phyloP scores from a whole-genome alignment of 2,113 vertebrate species.

The Machaerirhynchus nigripectus region DNA sequence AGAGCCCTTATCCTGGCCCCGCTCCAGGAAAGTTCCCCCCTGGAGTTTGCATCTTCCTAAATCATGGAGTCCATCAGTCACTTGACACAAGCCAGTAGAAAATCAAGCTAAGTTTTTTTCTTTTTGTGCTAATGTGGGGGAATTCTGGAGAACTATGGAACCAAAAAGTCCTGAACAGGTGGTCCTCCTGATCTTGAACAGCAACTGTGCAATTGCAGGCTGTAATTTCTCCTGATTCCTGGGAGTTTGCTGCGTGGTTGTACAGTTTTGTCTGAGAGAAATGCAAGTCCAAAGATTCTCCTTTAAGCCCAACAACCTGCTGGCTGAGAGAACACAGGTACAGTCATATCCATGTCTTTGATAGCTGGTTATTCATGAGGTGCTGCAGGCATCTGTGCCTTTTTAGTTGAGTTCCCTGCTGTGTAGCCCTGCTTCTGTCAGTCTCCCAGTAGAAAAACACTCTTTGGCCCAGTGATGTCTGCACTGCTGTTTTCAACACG shows the following conservation, averaged over 20 bases:
- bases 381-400: neutral
- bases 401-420: neutral
- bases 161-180: neutral
- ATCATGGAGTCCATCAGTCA: neutral
- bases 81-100: neutral
- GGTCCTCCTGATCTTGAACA: neutral
- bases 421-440: neutral
- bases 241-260: neutral
- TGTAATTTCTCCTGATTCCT: neutral
- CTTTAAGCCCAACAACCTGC: neutral
- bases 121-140: neutral
- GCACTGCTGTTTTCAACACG: neutral
- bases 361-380: neutral
- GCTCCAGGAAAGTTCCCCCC: neutral
- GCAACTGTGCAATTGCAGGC: neutral
- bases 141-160: neutral
- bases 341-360: neutral
- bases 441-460: neutral
- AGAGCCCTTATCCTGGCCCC: neutral
- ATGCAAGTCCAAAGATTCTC: neutral
- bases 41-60: neutral
- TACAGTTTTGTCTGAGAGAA: neutral
- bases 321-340: neutral
- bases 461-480: conserved; percentile 7
- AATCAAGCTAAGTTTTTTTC: neutral